Evolutionary conservation across 2,113 vertebrate genomes (phyloP).

Genomic region (Antechinus stuartii): DNA sequence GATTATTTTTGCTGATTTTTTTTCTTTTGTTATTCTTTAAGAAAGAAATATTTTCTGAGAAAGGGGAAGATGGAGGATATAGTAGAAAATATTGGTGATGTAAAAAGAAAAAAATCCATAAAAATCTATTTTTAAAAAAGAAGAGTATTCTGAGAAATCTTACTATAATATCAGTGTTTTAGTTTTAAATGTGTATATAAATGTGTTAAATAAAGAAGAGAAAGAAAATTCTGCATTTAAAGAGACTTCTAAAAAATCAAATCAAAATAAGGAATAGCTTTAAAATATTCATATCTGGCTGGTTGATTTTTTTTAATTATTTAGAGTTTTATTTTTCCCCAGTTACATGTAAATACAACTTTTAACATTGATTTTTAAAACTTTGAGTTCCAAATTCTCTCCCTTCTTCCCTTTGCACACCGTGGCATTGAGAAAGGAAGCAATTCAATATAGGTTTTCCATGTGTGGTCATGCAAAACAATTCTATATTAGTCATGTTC

Average conservation of each 20-base stretch:
- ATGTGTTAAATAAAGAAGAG: neutral
- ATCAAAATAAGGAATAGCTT: neutral
- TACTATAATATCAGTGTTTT: neutral
- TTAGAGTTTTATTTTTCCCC: no score
- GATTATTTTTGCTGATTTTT: neutral
- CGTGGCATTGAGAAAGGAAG: no score
- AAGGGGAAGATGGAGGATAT: neutral
- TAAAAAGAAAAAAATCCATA: neutral
- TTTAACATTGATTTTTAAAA: no score
- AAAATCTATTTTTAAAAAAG: neutral
- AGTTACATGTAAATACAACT: no score
- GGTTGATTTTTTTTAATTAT: neutral
- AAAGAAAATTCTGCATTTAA: no score
- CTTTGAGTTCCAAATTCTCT: no score
- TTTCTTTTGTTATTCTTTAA: neutral
- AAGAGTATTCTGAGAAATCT: neutral
- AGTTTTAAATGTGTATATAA: neutral
- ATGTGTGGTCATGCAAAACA: no score
- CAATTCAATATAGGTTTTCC: no score
- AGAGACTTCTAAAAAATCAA: conserved; percentile 37
- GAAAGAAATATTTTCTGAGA: neutral
- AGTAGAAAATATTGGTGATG: neutral
- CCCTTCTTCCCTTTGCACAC: no score
- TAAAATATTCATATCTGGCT: conserved; percentile 10
- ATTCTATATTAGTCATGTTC: no score